phyloP scores from a whole-genome alignment of 2,797 vertebrate genomes.

The Gallinago stenura region DNA sequence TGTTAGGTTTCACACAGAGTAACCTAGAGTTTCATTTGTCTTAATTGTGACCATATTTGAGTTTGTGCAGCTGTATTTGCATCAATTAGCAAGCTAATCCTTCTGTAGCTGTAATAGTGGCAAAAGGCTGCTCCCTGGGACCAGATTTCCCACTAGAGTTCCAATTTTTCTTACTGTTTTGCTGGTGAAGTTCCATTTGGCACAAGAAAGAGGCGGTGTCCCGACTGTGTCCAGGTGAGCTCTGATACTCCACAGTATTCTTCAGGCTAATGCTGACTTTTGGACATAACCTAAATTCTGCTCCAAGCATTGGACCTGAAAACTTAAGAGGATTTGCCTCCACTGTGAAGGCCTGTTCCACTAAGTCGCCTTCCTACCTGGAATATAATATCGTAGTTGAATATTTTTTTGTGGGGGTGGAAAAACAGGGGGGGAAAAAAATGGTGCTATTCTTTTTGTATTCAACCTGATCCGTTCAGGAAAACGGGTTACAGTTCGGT shows the following conservation, averaged over 20 bases:
- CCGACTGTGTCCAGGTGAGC: background rate
- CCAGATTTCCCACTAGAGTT: background rate
- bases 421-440: background rate
- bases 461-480: slow-evolving; percentile 4
- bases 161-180: background rate
- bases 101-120: background rate
- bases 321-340: background rate
- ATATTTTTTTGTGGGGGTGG: background rate
- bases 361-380: background rate
- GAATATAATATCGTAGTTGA: background rate
- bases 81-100: background rate
- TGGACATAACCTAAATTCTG: background rate
- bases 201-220: background rate
- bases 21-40: background rate
- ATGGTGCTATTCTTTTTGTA: background rate
- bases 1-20: background rate
- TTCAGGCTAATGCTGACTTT: background rate
- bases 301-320: background rate
- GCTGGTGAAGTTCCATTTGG: background rate
- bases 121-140: background rate
- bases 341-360: background rate
- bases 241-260: background rate
- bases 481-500: slow-evolving; percentile 46
- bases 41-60: background rate
- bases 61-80: background rate